Evolutionary conservation across 2,797 vertebrate species (phyloP).

Genomic region (Tinamus major): DNA sequence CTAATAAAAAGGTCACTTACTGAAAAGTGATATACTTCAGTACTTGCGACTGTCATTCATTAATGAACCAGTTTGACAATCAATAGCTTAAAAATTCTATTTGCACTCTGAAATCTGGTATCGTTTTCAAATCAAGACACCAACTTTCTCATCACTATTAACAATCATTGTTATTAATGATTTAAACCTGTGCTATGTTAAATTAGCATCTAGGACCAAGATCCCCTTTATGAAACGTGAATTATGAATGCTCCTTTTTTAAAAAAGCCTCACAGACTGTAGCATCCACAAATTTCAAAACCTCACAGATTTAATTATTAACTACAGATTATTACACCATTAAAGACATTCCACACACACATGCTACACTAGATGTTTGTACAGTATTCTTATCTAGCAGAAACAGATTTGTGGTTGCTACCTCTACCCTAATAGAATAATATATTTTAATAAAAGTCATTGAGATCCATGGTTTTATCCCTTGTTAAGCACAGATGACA

Average conservation of each 20-base stretch:
- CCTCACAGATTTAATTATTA: constrained; percentile 50
- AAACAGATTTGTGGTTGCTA: background rate
- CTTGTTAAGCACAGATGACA: background rate
- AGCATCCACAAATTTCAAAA: constrained; percentile 4
- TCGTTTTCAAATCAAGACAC: background rate
- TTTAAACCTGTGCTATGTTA: background rate
- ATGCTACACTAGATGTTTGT: background rate
- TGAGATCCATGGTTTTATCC: background rate
- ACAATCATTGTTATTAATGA: background rate
- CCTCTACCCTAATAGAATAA: background rate
- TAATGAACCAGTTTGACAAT: background rate
- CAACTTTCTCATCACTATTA: background rate
- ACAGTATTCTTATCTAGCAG: constrained; percentile 18
- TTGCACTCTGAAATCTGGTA: background rate
- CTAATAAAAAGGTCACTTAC: background rate
- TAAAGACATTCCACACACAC: constrained; percentile 7
- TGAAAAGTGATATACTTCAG: background rate
- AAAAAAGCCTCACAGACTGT: background rate
- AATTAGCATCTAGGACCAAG: background rate
- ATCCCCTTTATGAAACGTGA: background rate
- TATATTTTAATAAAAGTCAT: background rate
- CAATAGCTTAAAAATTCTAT: background rate
- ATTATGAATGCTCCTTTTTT: background rate
- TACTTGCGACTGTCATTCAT: background rate
- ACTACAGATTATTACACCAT: constrained; percentile 34